Evolutionary conservation across 2,113 vertebrate species (phyloP).

Genomic region (Herpetotheres cachinnans): DNA sequence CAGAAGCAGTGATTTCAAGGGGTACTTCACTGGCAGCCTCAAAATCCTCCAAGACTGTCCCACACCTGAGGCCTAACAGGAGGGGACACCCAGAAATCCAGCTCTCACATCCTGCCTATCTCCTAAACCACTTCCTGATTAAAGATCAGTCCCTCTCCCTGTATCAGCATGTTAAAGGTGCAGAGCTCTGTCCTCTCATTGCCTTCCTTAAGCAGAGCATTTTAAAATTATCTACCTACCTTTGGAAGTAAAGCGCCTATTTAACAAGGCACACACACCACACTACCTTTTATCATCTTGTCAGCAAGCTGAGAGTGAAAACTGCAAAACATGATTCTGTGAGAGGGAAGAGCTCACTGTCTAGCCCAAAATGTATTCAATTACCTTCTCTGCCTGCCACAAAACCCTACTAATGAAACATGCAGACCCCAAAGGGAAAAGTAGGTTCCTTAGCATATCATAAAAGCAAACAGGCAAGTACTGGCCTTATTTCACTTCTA

Average conservation of each 20-base stretch:
- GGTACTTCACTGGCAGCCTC: not conserved
- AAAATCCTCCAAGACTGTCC: not conserved
- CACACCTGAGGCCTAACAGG: not conserved
- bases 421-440: not conserved
- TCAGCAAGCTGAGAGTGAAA: constrained; percentile 17
- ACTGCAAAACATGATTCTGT: not conserved
- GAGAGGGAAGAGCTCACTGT: not conserved
- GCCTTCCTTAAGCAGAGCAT: not conserved
- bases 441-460: not conserved
- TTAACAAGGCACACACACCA: not conserved
- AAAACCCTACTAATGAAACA: not conserved
- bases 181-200: not conserved
- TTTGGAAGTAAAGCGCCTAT: not conserved
- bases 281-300: not conserved
- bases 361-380: not conserved
- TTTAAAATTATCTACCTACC: not conserved
- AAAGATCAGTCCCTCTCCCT: not conserved
- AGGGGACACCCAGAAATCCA: not conserved
- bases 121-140: too few species aligned
- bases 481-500: not conserved
- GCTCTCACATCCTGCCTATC: not conserved
- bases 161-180: not conserved
- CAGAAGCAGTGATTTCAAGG: not conserved
- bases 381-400: not conserved
- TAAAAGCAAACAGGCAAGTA: not conserved